Evolutionary conservation across 92 coral and sea anemone genomes (phyloP), one percentile per base, ranked within the genome.

Genomic region (Zoanthus sociatus): DNA sequence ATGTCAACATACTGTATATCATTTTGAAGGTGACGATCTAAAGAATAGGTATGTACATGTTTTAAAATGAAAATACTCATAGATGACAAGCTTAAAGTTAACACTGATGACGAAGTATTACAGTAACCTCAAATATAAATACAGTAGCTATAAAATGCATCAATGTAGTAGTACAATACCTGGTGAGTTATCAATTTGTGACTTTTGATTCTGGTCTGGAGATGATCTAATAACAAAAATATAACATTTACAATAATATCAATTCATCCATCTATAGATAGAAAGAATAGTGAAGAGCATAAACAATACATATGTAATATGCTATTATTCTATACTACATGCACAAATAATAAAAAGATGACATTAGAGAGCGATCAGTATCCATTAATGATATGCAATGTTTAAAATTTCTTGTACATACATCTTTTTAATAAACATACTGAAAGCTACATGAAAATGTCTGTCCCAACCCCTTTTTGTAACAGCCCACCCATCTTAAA

Each of bases 391-490:
- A 61, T 61, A 61, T 61, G 69, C 69, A 61, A 61, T 61, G 69
- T 61, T 61, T 61, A 61, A 61, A 61, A 61, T n/a, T 58, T 58
- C 15, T 58, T 58, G 69, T 61, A 61, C 69, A 61, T n/a, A 61
- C 69, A 17, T 61, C 69, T 61, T 61, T 61, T 61, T 61, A 61
- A 61, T 61, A 61, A 61, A 61, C 69, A 61, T 61, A 61, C 69
- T 61, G 69, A 61, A 61, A 61, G 69, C 69, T 61, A 61, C 30
- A 61, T 61, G 69, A 61, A 61, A 61, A 61, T 61, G 69, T 61
- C 69, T 61, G 69, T 61, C 69, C 69, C 69, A 61, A 61, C 69
- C 69, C 69, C 69, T 61, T 61, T 60, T 61, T 61, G 69, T 61
- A 61, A 61, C 69, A 61, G 69, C 69, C 69, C 69, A 61, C 69